Percentiles rank a stretch among this genome's conserved stretches.
phyloP scores from a whole-genome alignment of 2,888 invertebrate species.

The Caenorhabditis zanzibari region DNA sequence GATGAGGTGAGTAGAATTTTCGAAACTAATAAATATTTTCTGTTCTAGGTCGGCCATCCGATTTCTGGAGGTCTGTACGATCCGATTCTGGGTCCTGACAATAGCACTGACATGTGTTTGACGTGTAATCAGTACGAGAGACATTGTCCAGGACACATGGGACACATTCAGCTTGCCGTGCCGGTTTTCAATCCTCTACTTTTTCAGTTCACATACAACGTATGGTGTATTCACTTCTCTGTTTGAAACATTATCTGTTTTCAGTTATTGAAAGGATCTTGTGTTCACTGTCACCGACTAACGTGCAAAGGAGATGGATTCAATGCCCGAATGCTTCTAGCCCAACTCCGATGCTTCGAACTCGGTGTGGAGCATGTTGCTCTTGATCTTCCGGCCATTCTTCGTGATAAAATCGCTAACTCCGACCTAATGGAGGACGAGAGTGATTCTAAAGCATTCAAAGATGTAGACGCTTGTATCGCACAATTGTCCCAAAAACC shows the following conservation, averaged over 20 bases:
- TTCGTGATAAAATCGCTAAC: slow-evolving; percentile 57
- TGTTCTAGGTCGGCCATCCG: slow-evolving; percentile 79
- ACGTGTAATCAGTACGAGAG: slow-evolving; percentile 79
- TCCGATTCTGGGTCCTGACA: slow-evolving; percentile 88
- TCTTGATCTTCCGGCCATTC: slow-evolving; percentile 85
- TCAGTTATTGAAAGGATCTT: slow-evolving; percentile 85
- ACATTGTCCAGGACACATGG: slow-evolving; percentile 89
- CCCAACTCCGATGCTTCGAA: slow-evolving; percentile 85
- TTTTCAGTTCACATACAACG: slow-evolving; percentile 88
- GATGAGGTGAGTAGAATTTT: slow-evolving; percentile 74
- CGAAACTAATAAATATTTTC: background rate
- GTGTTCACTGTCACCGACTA: slow-evolving; percentile 85
- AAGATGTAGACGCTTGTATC: slow-evolving; percentile 83
- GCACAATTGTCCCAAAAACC: slow-evolving; percentile 83
- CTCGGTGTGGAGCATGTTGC: slow-evolving; percentile 89
- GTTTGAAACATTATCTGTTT: background rate
- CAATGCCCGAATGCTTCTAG: slow-evolving; percentile 86
- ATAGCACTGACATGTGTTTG: slow-evolving; percentile 72
- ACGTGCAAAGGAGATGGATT: slow-evolving; percentile 73
- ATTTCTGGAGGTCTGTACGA: slow-evolving; percentile 92
- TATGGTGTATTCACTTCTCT: slow-evolving; percentile 79
- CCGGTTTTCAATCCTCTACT: slow-evolving; percentile 94
- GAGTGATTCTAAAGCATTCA: slow-evolving; percentile 36
- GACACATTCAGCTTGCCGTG: slow-evolving; percentile 93
- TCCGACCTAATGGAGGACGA: slow-evolving; percentile 31